Percentiles rank a stretch among this genome's conserved stretches.
Evolutionary conservation across 53 echinoderm and acorn worm species (phyloP).

Genomic region (Paracentrotus lividus): DNA sequence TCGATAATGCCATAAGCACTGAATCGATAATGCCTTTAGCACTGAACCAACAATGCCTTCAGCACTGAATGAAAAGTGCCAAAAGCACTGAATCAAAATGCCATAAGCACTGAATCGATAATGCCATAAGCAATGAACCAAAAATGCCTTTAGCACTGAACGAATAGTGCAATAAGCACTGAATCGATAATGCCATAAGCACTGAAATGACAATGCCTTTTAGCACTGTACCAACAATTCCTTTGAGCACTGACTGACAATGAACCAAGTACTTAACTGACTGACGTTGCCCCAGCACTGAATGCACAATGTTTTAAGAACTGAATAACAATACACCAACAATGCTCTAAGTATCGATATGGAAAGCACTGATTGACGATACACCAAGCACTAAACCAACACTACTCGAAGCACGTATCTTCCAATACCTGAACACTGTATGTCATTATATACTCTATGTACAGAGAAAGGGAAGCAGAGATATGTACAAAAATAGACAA

Average conservation of each 20-base stretch:
- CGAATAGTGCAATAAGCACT: background rate
- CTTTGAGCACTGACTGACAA: background rate
- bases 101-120: background rate
- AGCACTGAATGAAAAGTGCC: background rate
- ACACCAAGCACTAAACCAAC: background rate
- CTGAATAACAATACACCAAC: background rate
- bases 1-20: no score
- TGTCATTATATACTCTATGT: background rate
- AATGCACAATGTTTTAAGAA: background rate
- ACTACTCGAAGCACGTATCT: background rate
- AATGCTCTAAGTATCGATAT: background rate
- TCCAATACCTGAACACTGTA: slow-evolving; percentile 5
- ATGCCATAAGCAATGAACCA: no score
- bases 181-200: background rate
- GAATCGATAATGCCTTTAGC: no score
- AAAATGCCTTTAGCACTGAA: background rate
- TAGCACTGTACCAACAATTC: background rate
- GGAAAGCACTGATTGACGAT: background rate
- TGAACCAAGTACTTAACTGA: background rate
- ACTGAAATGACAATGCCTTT: background rate
- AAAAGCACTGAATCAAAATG: background rate
- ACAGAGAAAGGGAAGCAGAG: slow-evolving; percentile 47
- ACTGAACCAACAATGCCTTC: no score
- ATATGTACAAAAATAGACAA: slow-evolving; percentile 46
- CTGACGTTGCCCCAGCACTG: background rate